phyloP scores from a whole-genome alignment of 2,888 invertebrate genomes.

The Brachyptera risi region DNA sequence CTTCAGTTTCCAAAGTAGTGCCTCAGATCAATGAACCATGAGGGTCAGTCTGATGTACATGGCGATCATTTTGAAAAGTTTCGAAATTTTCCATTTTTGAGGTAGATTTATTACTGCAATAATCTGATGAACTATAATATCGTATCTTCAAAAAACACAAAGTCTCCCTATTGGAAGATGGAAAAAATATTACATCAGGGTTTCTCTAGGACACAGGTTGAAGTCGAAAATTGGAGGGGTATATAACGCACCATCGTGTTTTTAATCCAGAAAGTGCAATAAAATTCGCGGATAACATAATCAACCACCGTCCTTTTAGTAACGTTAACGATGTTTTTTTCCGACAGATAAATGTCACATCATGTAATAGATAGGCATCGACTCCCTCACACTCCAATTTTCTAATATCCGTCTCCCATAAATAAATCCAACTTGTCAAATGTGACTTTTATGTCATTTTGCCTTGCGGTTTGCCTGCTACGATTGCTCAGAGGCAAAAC shows the following conservation, averaged over 20 bases:
- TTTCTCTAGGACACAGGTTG: no score
- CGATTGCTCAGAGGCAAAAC: no score
- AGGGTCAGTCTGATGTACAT: no score
- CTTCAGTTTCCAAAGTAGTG: no score
- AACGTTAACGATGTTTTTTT: conserved; percentile 7
- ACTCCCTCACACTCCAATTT: conserved; percentile 17
- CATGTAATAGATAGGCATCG: conserved; percentile 15
- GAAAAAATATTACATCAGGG: no score
- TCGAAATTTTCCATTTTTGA: no score
- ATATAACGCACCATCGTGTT: not conserved
- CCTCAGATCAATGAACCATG: no score
- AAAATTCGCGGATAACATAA: conserved; percentile 17
- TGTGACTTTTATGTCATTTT: conserved; percentile 10
- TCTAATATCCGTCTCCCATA: conserved; percentile 14
- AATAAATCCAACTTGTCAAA: conserved; percentile 1
- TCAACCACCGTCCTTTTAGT: conserved; percentile 5
- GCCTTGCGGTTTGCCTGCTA: conserved; percentile 3
- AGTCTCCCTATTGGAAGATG: no score
- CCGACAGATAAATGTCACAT: conserved; percentile 8
- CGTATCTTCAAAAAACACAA: no score
- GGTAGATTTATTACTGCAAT: no score
- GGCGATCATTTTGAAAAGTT: no score
- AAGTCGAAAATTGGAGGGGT: not conserved
- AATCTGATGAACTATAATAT: no score
- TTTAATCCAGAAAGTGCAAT: conserved; percentile 20